Base-by-base conservation (phyloP, 2,888 invertebrate species). In the Caenorhabditis panamensis region DNA sequence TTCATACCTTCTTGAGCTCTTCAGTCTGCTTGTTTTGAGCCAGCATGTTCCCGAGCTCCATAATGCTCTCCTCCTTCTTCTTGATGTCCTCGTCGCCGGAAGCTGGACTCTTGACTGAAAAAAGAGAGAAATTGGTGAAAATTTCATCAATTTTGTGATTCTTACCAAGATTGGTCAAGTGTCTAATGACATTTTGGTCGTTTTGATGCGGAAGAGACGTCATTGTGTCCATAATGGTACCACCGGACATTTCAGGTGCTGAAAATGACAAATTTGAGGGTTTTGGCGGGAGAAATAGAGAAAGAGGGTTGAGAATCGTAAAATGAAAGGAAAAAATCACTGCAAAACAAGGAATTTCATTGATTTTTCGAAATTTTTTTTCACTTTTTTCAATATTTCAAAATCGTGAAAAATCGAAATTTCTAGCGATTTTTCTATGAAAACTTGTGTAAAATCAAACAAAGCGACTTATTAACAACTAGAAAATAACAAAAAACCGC, bases 61-160 rank as follows among this genome's bases (percentile, higher is more conserved):
- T 93, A 87, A 98, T 97, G 72, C 95, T 95, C 91, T 96, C 96
- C 92, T 98, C 98, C 92, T 96, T 96, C 81, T 94, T 94, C 88
- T 95, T 94, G 91, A 97, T 95, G 88, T 94, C 94, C 91, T 96
- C 96, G 91, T 96, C 96, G 92, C 96, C 87, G 20, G 84, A 80
- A 16, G 82, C 87, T 24, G 86, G 82, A 9, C 85, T 82, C 81
- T 84, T 83, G 0, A 88, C 88, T 88, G 71, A 47, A 84, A 72
- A 26, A 51, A n/a, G 49, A 8, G 1, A 31, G 41, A 26, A 4
- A 41, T 36, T 28, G 9, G 31, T 66, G 4, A 11, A 1, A 41
- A 36, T 68, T 69, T 28, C 2, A 16, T 9, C 1, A n/a, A 36
- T 49, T 26, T 41, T 37, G 16, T 2, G 31, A 13, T 13, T n/a